Conservation (phyloP, 2,113 vertebrate species). For the Indicator indicator region DNA sequence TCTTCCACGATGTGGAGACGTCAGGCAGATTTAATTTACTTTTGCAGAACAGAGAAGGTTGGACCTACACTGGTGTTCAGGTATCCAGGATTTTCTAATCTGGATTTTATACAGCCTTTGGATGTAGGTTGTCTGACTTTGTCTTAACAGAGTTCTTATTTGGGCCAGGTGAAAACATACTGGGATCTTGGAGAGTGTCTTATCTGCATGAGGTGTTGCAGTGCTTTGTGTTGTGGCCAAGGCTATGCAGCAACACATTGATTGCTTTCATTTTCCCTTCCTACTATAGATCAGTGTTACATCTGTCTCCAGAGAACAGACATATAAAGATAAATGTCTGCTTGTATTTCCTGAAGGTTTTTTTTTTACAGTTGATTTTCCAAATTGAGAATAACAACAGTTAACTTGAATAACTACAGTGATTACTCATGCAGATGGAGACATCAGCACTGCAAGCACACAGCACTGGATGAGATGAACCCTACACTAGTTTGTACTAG, state of each 20-base stretch:
- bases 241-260: fast-evolving
- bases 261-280: not conserved
- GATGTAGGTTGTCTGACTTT: not conserved
- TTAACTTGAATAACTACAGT: not conserved
- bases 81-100: not conserved
- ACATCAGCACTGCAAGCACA: fast-evolving
- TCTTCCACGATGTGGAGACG: not conserved
- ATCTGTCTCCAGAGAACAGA: not conserved
- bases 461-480: not conserved
- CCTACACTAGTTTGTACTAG: not conserved
- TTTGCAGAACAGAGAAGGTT: not conserved
- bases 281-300: not conserved
- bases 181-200: not conserved
- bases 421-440: not conserved
- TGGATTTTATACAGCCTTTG: not conserved
- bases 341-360: not conserved
- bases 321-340: not conserved
- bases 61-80: not conserved
- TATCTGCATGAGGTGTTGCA: fast-evolving
- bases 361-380: not conserved
- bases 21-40: not conserved
- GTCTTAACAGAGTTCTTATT: not conserved
- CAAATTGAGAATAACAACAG: too few species aligned
- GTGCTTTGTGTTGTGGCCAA: not conserved
- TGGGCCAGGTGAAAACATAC: not conserved